Base-by-base conservation (phyloP, 2,888 invertebrate species). In the Gastrophysa polygoni region DNA sequence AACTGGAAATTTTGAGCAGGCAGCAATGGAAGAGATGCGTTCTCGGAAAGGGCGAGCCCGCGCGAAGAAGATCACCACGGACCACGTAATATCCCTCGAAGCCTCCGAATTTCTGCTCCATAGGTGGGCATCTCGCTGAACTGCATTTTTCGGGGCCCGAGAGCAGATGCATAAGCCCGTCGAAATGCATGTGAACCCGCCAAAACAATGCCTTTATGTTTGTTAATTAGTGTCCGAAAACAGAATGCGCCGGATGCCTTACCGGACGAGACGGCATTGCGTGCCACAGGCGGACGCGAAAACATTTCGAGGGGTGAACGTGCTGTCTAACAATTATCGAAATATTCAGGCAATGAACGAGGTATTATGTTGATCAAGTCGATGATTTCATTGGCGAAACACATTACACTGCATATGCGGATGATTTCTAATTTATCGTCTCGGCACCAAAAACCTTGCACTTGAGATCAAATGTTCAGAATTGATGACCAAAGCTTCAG, bases 191-290 rank as follows among this genome's bases (percentile, higher is more conserved):
- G 76, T 73, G 75, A 76, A 76, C 75, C 71, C 63, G 71, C 63
- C 73, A 70, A 73, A 77, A 77, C 77, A 77, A 77, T 76, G 75
- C 74, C 71, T 79, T 78, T 77, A 79, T 78, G 78, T 77, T 78
- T 77, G 78, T 75, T 80, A 80, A 79, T 79, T 80, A 79, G 77
- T 74, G 74, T 70, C 77, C 75, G 75, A 79, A 79, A 78, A 78
- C 76, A 75, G 74, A 75, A 76, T 75, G 73, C 70, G 68, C 73
- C 69, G 73, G 74, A 77, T 78, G 75, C 78, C 74, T 60, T 59
- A 50, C 49, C 57, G 58, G 54, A 24, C 24, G 4, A 24, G 63
- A 59, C 63, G 50, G 44, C 63, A 62, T 58, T 58, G 62, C 54
- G 43, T 43, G 21, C 54, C 54, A 54, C 24, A 16, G 54, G 43